A percentile compares a stretch with the other conserved stretches of the same genome.
These are phyloP conservation scores for Mugil cephalus DNA, from an alignment of 2,113 vertebrate genomes.

Conservation along the genomic window DNA sequence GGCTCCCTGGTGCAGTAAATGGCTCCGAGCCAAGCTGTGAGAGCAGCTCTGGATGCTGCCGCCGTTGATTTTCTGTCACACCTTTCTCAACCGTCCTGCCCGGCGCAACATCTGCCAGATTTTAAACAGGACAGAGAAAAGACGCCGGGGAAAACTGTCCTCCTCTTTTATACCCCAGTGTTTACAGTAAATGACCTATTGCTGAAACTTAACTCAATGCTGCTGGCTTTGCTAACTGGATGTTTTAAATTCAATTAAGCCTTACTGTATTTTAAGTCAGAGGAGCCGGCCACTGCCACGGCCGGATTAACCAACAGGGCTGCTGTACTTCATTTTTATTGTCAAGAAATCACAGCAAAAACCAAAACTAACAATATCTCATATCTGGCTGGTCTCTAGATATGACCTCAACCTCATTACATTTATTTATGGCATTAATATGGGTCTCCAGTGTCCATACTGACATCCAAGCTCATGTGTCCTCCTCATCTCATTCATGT, in stretches of 20 bases:
- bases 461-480: too few species aligned
- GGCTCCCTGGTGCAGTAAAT: conserved; percentile 68
- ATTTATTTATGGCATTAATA: too few species aligned
- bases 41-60: conserved; percentile 38
- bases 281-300: background rate
- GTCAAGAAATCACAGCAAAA: background rate
- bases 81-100: conserved; percentile 50
- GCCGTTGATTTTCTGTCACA: conserved; percentile 66
- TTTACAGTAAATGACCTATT: conserved; percentile 39
- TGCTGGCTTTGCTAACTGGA: conserved; percentile 14
- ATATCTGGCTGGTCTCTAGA: background rate
- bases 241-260: conserved; percentile 20
- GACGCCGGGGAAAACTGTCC: conserved; percentile 38
- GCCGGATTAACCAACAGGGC: background rate
- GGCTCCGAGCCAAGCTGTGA: conserved; percentile 54
- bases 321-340: background rate
- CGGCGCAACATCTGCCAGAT: conserved; percentile 55
- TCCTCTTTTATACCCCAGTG: conserved; percentile 27
- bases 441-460: too few species aligned
- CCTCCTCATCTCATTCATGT: too few species aligned
- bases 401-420: too few species aligned
- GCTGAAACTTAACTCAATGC: conserved; percentile 4
- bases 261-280: background rate
- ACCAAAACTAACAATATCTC: background rate
- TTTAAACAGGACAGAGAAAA: conserved; percentile 34